Evolutionary conservation across 2,113 vertebrate genomes (phyloP).

Genomic region (Lophius piscatorius): DNA sequence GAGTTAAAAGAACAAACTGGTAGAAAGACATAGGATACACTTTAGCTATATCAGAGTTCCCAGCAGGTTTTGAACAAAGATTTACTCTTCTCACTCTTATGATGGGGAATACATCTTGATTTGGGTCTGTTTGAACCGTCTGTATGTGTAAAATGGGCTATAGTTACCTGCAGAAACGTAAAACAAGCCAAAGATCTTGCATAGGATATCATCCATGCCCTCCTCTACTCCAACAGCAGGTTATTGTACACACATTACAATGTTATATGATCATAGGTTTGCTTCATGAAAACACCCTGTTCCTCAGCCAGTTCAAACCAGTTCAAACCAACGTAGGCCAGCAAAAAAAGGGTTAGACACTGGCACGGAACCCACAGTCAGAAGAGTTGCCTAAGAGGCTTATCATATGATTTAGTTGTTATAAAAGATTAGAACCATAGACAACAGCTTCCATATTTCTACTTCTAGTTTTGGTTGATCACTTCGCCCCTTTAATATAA

Average conservation of each 20-base stretch:
- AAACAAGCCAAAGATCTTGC: slow-evolving; percentile 14
- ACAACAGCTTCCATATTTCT: too few species aligned
- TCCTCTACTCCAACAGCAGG: slow-evolving; percentile 9
- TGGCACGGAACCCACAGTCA: neutral
- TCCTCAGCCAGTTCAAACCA: slow-evolving; percentile 47
- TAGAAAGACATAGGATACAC: slow-evolving; percentile 42
- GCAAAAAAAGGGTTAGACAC: slow-evolving; percentile 14
- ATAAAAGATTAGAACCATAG: too few species aligned
- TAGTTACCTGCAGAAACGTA: slow-evolving; percentile 11
- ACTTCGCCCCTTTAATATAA: too few species aligned
- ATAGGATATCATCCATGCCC: slow-evolving; percentile 8
- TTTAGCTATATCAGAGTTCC: slow-evolving; percentile 25
- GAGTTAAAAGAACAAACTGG: slow-evolving; percentile 27
- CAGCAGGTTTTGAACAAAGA: slow-evolving; percentile 41
- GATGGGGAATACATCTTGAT: slow-evolving; percentile 25
- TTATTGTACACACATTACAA: slow-evolving; percentile 32
- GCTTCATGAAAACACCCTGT: too few species aligned
- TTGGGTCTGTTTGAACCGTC: slow-evolving; percentile 10
- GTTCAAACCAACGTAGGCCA: slow-evolving; percentile 31
- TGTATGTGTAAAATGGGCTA: slow-evolving; percentile 18
- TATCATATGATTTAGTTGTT: slow-evolving; percentile 22
- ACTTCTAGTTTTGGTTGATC: too few species aligned
- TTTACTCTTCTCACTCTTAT: slow-evolving; percentile 15
- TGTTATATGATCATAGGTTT: slow-evolving; percentile 50
- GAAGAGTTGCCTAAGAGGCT: neutral